These are phyloP conservation scores for Propithecus deckenii DNA, from an alignment of 2,797 vertebrate genomes.

Conservation along the genomic window DNA sequence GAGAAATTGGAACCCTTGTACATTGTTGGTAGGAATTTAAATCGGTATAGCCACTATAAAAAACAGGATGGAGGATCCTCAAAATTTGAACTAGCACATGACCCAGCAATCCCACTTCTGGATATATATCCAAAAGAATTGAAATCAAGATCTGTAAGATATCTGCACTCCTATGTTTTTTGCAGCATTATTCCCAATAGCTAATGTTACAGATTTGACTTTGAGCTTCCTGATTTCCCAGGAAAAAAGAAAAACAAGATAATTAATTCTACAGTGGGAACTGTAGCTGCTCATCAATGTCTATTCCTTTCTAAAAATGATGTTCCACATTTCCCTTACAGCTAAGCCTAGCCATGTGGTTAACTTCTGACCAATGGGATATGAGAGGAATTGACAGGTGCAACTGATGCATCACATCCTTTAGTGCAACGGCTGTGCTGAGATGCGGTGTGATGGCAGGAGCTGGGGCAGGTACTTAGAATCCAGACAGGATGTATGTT, in stretches of 20 bases:
- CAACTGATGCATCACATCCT: not conserved
- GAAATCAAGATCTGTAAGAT: not conserved
- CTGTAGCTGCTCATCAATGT: not conserved
- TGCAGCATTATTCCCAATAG: not conserved
- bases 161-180: not conserved
- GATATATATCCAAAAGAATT: not conserved
- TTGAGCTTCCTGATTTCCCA: not conserved
- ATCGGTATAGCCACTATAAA: not conserved
- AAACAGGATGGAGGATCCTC: not conserved
- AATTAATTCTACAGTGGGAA: not conserved
- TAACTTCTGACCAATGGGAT: not conserved
- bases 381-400: not conserved
- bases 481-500: not conserved
- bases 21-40: not conserved
- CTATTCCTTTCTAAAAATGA: constrained; percentile 21
- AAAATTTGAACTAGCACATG: not conserved
- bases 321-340: not conserved
- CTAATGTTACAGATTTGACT: not conserved
- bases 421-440: not conserved
- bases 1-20: not conserved
- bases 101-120: not conserved
- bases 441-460: not conserved
- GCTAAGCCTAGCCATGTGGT: not conserved
- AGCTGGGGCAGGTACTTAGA: not conserved
- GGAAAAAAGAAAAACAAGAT: not conserved